Evolutionary conservation across 2,888 invertebrate species (phyloP).

Genomic region (Beris morrisii): DNA sequence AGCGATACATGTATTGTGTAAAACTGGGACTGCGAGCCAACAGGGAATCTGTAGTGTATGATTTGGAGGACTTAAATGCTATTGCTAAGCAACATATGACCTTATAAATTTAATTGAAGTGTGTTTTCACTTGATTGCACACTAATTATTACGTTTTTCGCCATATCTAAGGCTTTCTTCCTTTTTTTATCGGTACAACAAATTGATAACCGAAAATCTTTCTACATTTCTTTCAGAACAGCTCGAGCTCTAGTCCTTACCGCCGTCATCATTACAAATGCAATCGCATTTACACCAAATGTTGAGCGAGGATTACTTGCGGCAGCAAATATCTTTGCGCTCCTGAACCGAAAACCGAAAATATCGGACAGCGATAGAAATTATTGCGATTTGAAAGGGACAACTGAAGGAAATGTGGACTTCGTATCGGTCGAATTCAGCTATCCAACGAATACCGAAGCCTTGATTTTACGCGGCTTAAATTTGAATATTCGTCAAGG

Average conservation of each 20-base stretch:
- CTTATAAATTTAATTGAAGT: no score
- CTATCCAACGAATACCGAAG: slow-evolving; percentile 72
- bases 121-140: no score
- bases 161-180: no score
- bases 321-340: slow-evolving; percentile 64
- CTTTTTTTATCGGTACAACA: no score
- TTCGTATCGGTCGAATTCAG: slow-evolving; percentile 67
- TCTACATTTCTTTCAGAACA: slow-evolving; percentile 57
- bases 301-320: slow-evolving; percentile 67
- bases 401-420: slow-evolving; percentile 65
- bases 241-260: slow-evolving; percentile 70
- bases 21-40: no score
- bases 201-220: not conserved
- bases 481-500: slow-evolving; percentile 63
- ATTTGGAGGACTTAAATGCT: no score
- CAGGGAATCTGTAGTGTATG: no score
- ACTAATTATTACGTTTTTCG: no score
- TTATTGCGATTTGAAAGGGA: slow-evolving; percentile 41
- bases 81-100: no score
- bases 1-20: no score
- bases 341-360: slow-evolving; percentile 60
- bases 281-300: slow-evolving; percentile 70
- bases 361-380: slow-evolving; percentile 53
- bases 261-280: slow-evolving; percentile 71
- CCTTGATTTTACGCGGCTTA: slow-evolving; percentile 66